Conservation (phyloP, 53 echinoderm and acorn worm species). For the Temnopleurus reevesii region DNA sequence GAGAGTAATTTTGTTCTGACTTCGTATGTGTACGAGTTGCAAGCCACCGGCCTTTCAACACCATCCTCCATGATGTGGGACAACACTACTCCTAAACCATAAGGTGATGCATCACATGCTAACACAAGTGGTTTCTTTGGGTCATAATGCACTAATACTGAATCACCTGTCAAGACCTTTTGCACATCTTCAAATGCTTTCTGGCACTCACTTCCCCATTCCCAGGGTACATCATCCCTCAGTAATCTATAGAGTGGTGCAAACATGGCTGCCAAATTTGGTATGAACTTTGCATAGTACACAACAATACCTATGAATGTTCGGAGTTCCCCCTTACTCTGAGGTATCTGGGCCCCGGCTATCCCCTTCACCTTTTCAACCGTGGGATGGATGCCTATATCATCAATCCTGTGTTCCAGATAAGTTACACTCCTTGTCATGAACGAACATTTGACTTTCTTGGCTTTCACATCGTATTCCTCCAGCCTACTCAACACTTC, state of each 20-base stretch:
- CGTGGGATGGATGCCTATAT: not conserved
- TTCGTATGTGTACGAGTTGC: constrained; percentile 51
- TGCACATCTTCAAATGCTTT: constrained; percentile 57
- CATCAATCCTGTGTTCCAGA: not conserved
- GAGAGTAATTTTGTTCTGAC: constrained; percentile 65
- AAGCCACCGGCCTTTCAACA: constrained; percentile 62
- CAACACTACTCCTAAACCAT: constrained; percentile 59
- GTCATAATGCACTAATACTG: constrained; percentile 61
- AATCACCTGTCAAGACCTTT: constrained; percentile 37
- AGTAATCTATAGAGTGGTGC: too few species aligned
- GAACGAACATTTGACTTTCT: not conserved
- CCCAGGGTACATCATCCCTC: constrained; percentile 47
- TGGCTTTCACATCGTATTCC: not conserved
- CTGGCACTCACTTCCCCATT: constrained; percentile 62
- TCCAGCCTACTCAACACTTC: constrained; percentile 23
- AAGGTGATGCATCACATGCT: constrained; percentile 61
- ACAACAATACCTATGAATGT: constrained; percentile 53
- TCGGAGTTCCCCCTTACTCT: not conserved
- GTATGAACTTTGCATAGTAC: constrained; percentile 63
- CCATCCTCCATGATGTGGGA: constrained; percentile 64
- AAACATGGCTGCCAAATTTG: constrained; percentile 42
- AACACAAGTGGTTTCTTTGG: constrained; percentile 20
- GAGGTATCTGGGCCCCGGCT: not conserved
- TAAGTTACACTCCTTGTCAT: not conserved
- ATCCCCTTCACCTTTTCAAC: not conserved